A percentile compares a stretch with the other conserved stretches of the same genome.
Evolutionary conservation across 2,888 invertebrate species (phyloP).

Genomic region (Drosophila prostipennis): DNA sequence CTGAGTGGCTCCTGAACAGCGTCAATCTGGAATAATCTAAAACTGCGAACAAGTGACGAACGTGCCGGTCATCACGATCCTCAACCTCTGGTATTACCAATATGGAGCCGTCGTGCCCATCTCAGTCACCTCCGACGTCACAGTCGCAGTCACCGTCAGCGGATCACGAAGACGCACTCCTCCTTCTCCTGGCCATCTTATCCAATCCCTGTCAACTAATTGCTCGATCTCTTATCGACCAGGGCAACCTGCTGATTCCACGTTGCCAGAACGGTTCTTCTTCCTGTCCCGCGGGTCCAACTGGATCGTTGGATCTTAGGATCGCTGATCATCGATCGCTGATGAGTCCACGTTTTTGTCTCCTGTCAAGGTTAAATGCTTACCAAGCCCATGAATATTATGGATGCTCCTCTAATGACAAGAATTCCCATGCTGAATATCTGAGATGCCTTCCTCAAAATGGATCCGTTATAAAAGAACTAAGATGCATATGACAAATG

Average conservation of each 20-base stretch:
- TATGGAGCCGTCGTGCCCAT: constrained; percentile 70
- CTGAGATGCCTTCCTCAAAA: constrained; percentile 11
- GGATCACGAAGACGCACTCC: constrained; percentile 56
- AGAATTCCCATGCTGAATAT: constrained; percentile 63
- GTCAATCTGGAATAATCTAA: constrained; percentile 5
- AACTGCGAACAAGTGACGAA: constrained; percentile 51
- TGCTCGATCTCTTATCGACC: constrained; percentile 55
- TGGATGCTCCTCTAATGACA: constrained; percentile 53
- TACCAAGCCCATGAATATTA: constrained; percentile 22
- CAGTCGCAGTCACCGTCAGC: constrained; percentile 45
- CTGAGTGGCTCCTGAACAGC: constrained; percentile 11
- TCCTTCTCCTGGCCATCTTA: background rate
- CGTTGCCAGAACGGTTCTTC: constrained; percentile 32
- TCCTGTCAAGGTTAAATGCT: constrained; percentile 64
- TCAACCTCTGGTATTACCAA: constrained; percentile 40
- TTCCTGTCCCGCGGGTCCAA: constrained; percentile 34
- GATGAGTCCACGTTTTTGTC: constrained; percentile 62
- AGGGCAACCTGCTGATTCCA: constrained; percentile 51
- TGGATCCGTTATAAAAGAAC: constrained; percentile 43
- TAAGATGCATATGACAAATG: constrained; percentile 60
- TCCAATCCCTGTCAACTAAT: constrained; percentile 60
- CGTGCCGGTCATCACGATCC: constrained; percentile 66
- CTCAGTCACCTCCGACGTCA: constrained; percentile 48
- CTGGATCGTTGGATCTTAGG: constrained; percentile 31
- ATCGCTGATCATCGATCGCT: constrained; percentile 32